phyloP scores from a whole-genome alignment of 1,140 invertebrate genomes.

The Drosophila ambigua region DNA sequence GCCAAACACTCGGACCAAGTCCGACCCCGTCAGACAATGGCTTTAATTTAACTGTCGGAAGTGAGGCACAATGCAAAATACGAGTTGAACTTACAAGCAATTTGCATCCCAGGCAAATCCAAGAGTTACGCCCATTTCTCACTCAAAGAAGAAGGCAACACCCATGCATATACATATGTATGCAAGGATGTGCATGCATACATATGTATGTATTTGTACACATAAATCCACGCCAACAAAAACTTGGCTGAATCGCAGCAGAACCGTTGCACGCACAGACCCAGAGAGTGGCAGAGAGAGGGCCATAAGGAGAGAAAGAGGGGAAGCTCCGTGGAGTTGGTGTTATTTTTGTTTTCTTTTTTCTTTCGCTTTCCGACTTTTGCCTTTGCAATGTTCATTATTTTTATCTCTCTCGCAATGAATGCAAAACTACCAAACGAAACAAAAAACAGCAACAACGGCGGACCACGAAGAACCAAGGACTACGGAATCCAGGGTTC shows the following conservation, averaged over 20 bases:
- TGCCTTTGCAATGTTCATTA: slow-evolving; percentile 82
- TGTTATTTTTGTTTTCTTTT: slow-evolving; percentile 54
- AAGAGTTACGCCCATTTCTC: slow-evolving; percentile 59
- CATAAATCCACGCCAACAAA: slow-evolving; percentile 76
- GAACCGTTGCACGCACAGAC: slow-evolving; percentile 69
- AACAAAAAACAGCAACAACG: slow-evolving; percentile 58
- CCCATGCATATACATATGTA: slow-evolving; percentile 1
- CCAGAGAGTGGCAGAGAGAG: slow-evolving; percentile 18
- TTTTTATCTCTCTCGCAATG: slow-evolving; percentile 81
- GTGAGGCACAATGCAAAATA: slow-evolving; percentile 80
- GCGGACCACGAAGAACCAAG: not conserved
- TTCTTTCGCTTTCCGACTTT: slow-evolving; percentile 62
- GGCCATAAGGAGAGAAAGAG: slow-evolving; percentile 17
- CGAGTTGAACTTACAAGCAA: slow-evolving; percentile 80
- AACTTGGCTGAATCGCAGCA: slow-evolving; percentile 74
- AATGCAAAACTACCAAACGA: slow-evolving; percentile 76
- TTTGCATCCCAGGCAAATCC: slow-evolving; percentile 56
- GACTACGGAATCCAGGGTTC: not conserved
- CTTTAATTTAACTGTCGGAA: slow-evolving; percentile 84
- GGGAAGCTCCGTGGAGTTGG: slow-evolving; percentile 28
- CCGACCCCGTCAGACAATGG: slow-evolving; percentile 65
- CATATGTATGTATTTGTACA: slow-evolving; percentile 33
- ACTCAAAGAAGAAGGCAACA: slow-evolving; percentile 36
- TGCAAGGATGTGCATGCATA: slow-evolving; percentile 5
- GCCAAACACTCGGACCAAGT: slow-evolving; percentile 40